phyloP scores from a whole-genome alignment of 2,888 invertebrate species.

The Thymelicus sylvestris region DNA sequence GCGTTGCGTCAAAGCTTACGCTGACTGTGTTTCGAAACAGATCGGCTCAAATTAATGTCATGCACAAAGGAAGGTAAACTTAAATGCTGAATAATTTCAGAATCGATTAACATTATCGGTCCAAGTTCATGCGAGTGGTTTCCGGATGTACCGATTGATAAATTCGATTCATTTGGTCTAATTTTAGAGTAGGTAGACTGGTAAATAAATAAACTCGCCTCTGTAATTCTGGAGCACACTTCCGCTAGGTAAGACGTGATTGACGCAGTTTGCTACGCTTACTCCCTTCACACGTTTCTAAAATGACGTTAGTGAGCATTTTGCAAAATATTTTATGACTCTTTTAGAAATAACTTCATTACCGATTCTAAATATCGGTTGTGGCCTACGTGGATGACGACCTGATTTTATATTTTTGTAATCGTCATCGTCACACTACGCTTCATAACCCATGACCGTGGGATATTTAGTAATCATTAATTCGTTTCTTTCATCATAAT shows the following conservation, averaged over 20 bases:
- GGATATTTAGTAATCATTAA: constrained; percentile 9
- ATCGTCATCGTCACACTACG: not conserved
- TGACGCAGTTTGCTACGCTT: constrained; percentile 56
- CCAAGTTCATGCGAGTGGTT: not conserved
- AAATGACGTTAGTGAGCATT: constrained; percentile 54
- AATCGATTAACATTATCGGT: constrained; percentile 6
- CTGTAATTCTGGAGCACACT: constrained; percentile 34
- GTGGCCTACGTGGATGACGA: constrained; percentile 32
- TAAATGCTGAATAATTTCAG: not conserved
- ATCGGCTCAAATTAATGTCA: constrained; percentile 35
- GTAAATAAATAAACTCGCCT: constrained; percentile 12
- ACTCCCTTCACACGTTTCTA: constrained; percentile 52
- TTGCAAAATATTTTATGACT: constrained; percentile 53
- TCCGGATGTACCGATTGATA: constrained; percentile 9
- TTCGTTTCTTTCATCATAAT: not conserved
- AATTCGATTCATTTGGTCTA: constrained; percentile 5
- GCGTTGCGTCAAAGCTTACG: constrained; percentile 49
- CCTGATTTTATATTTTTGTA: constrained; percentile 22
- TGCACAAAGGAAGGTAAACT: constrained; percentile 21
- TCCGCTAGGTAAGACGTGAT: constrained; percentile 43
- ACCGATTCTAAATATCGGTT: constrained; percentile 44
- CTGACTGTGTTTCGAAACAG: constrained; percentile 24
- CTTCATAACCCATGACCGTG: constrained; percentile 7
- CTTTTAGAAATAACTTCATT: constrained; percentile 50
- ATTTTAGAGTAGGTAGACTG: constrained; percentile 6